A percentile compares a stretch with the other conserved stretches of the same genome.
Evolutionary conservation across 2,888 invertebrate species (phyloP).

Genomic region (Neoitamus cyanurus): DNA sequence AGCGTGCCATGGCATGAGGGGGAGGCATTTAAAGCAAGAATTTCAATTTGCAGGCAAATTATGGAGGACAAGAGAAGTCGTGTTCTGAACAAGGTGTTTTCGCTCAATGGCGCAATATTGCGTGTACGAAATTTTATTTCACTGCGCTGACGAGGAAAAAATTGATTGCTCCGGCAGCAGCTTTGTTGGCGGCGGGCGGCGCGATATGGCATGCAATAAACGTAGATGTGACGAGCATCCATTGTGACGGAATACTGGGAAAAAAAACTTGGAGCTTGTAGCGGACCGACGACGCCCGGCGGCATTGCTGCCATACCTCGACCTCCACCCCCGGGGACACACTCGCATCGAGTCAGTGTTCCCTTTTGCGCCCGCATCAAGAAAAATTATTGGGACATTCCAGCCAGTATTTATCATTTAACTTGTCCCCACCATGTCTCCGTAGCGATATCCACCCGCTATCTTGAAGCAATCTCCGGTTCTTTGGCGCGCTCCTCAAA

Average conservation of each 20-base stretch:
- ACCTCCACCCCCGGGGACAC: background rate
- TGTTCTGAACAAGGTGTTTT: constrained; percentile 19
- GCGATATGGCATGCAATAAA: constrained; percentile 12
- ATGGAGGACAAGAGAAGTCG: background rate
- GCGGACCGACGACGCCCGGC: background rate
- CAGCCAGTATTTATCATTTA: background rate
- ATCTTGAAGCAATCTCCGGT: background rate
- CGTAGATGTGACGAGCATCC: background rate
- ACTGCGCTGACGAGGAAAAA: background rate
- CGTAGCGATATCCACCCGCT: background rate
- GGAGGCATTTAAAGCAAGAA: constrained; percentile 5
- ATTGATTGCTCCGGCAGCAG: background rate
- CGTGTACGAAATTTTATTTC: constrained; percentile 16
- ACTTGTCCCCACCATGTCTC: background rate
- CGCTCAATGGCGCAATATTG: background rate
- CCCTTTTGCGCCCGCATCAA: background rate
- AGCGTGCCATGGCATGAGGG: background rate
- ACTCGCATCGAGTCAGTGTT: background rate
- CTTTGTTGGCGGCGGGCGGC: background rate
- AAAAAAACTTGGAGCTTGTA: too few relatives aligned
- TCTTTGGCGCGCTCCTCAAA: background rate
- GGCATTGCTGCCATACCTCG: background rate
- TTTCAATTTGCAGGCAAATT: background rate
- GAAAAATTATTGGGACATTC: background rate
- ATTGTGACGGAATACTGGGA: background rate